These are phyloP conservation scores for Drosophila tropicalis DNA, from an alignment of 1,140 invertebrate species.

Conservation along the genomic window DNA sequence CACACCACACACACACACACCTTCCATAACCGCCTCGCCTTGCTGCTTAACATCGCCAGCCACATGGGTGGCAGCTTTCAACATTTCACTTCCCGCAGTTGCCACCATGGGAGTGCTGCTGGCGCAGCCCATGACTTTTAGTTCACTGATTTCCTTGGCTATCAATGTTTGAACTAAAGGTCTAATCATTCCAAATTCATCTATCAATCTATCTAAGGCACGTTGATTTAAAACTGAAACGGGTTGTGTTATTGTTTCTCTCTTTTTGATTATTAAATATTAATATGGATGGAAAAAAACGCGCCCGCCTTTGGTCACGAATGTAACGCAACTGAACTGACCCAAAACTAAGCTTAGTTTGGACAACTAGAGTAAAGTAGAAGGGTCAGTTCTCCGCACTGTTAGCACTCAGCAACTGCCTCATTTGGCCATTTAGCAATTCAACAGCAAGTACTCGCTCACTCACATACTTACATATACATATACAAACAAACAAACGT, in stretches of 20 bases:
- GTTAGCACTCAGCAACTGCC: conserved; percentile 2
- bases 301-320: conserved; percentile 75
- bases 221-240: neutral
- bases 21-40: conserved; percentile 73
- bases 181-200: conserved; percentile 57
- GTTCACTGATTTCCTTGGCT: conserved; percentile 20
- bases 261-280: conserved; percentile 41
- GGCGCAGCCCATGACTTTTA: conserved; percentile 77
- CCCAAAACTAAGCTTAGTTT: conserved; percentile 52
- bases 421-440: conserved; percentile 44
- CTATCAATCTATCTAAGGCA: conserved; percentile 21
- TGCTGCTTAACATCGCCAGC: conserved; percentile 69
- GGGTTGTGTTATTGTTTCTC: neutral
- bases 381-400: conserved; percentile 63
- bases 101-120: conserved; percentile 81
- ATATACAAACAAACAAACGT: neutral
- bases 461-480: neutral
- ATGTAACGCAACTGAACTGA: conserved; percentile 78
- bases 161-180: conserved; percentile 18
- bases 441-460: conserved; percentile 21
- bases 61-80: conserved; percentile 79
- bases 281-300: conserved; percentile 54
- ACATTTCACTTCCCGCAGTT: conserved; percentile 79
- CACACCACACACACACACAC: conserved; percentile 52
- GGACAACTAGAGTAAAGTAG: conserved; percentile 38